phyloP scores from a whole-genome alignment of 2,797 vertebrate species.

The Lagorchestes hirsutus region DNA sequence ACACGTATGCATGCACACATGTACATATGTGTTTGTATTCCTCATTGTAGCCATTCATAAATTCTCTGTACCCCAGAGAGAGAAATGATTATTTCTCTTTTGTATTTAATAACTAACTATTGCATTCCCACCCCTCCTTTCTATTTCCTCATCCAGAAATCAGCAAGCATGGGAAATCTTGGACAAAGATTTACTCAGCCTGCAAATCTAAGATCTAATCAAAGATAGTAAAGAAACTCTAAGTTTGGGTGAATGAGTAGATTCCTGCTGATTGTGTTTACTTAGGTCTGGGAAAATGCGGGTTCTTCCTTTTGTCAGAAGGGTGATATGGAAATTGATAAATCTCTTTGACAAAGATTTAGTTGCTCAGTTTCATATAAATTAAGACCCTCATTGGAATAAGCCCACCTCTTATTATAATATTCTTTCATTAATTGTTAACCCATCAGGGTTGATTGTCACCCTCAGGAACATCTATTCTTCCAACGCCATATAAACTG shows the following conservation, averaged over 20 bases:
- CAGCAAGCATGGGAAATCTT: neutral
- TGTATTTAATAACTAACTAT: neutral
- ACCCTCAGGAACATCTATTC: too few relatives aligned
- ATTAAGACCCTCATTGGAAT: too few relatives aligned
- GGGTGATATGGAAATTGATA: too few relatives aligned
- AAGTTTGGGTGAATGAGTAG: neutral
- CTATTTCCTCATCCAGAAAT: neutral
- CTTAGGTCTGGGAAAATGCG: neutral
- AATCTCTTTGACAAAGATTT: too few relatives aligned
- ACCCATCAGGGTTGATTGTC: too few relatives aligned
- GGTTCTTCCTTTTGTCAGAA: too few relatives aligned
- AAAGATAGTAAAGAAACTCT: neutral
- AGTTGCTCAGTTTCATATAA: too few relatives aligned
- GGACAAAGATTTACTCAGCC: neutral
- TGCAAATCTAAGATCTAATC: neutral
- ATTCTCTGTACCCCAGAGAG: neutral
- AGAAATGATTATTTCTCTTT: neutral
- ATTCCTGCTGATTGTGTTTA: neutral
- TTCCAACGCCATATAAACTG: too few relatives aligned
- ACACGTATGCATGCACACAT: too few relatives aligned
- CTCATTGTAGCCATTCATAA: neutral
- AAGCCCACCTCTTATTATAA: too few relatives aligned
- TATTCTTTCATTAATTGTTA: too few relatives aligned
- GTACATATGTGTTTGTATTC: neutral
- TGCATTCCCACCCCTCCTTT: neutral